Evolutionary conservation across 2,797 vertebrate genomes (phyloP), one percentile per base, ranked within the genome.

Genomic region (Smutsia temminckii): DNA sequence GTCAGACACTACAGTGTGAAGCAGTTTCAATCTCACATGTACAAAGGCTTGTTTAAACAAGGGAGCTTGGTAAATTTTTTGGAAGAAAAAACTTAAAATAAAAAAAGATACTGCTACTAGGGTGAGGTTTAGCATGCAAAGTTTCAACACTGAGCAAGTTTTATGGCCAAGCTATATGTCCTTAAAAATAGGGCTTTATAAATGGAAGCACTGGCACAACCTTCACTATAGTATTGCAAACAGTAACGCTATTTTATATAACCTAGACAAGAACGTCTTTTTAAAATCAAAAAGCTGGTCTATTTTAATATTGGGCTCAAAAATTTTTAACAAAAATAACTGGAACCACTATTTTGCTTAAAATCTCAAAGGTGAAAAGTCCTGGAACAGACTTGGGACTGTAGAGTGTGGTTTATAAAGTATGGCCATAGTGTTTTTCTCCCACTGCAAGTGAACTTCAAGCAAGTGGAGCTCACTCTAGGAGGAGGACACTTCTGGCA

Each of bases 151-250:
- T 97, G 97, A 97, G 98, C 98, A 98, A 98, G 98, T 98, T 98
- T 98, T 97, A 98, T 98, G 98, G 98, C 98, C 98, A 98, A 98
- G 98, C 97, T 97, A 98, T 98, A 98, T 98, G 98, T 97, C 97
- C 97, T 97, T 97, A 98, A 98, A 98, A 98, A 97, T 98, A 97
- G 97, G 97, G 98, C 98, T 98, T 98, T 98, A 98, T 98, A 98
- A 98, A 98, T 98, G 98, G 98, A 98, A 98, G 98, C 98, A 98
- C 98, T 98, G 98, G 98, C 98, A 98, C 98, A 98, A 98, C 98
- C 98, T 98, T 98, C 98, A 98, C 98, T 98, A 98, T 98, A 98
- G 98, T 98, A 98, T 98, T 98, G 98, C 98, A 98, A 98, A 98
- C 98, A 98, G 98, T 80, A 98, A 98, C 98, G 98, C 98, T 98